Evolutionary conservation across 2,888 invertebrate genomes (phyloP), one percentile per base, ranked within the genome.

Genomic region (Azorinus chamasolen): DNA sequence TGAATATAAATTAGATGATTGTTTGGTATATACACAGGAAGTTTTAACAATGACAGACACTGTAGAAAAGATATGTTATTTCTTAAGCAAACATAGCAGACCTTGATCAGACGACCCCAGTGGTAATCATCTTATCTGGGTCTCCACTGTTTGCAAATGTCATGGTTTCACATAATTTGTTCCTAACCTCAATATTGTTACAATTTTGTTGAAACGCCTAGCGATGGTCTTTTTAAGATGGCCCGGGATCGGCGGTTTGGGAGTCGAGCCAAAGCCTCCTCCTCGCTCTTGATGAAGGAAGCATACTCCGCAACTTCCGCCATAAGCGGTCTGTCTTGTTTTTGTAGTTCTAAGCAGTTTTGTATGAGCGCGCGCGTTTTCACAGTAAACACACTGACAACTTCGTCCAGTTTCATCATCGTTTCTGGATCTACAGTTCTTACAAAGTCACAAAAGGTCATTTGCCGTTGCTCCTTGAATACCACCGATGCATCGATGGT

Each of bases 361-460:
- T 53, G 20, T 18, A 86, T 71, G 0, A 86, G 27, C 0, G 71
- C 64, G 22, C 70, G 58, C 4, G 79, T 80, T 53, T 66, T 68
- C 1, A 64, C 58, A 0, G 73, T 62, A 25, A 83, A 76, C 8
- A 64, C 43, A 32, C 68, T 48, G 1, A 81, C 45, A 18, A 37
- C 16, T 14, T 64, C 39, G 6, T 81, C 63, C 12, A 83, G 32
- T n/a, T 76, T 61, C 25, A 89, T 58, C 88, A 88, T 88, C 24
- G 37, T 46, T 12, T 66, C 65, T 1, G 88, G 84, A 62, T 87
- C 61, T 22, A 88, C 79, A 10, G 55, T 58, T 1, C 53, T 37
- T 2, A 84, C 75, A 65, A 88, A 90, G 20, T 83, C 77, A 41
- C 73, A 79, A 2, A 89, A 68, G 5, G 72, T 70, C 79, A 74